Percentiles rank a stretch among this genome's conserved stretches.
Conservation (phyloP, 2,888 invertebrate species). For the Amphipoea oculea region DNA sequence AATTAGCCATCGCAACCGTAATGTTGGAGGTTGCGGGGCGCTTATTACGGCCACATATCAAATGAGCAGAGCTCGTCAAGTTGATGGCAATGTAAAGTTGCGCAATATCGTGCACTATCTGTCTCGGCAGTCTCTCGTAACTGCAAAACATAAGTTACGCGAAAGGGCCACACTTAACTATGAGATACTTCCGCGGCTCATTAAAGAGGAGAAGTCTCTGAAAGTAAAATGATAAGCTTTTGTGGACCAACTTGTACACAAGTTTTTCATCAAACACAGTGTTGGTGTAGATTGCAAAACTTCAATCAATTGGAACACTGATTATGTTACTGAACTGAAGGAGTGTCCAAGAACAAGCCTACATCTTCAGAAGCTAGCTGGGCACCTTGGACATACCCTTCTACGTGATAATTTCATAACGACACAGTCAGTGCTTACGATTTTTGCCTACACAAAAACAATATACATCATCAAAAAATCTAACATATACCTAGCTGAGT, state of each 20-base stretch:
- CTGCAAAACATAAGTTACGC: slow-evolving; percentile 34
- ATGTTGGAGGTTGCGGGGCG: slow-evolving; percentile 22
- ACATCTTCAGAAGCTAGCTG: background rate
- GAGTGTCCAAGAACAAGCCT: background rate
- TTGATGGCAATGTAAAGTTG: slow-evolving; percentile 44
- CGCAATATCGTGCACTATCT: slow-evolving; percentile 37
- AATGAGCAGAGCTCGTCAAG: slow-evolving; percentile 28
- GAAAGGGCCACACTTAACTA: slow-evolving; percentile 21
- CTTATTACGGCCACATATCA: slow-evolving; percentile 46
- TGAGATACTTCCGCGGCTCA: slow-evolving; percentile 23
- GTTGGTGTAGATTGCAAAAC: background rate
- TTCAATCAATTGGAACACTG: background rate
- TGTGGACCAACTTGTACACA: background rate
- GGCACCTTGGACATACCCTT: background rate
- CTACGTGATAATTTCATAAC: background rate
- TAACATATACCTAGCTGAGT: slow-evolving; percentile 9
- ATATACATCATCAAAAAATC: slow-evolving; percentile 28
- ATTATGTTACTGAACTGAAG: background rate
- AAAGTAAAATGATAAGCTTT: slow-evolving; percentile 19
- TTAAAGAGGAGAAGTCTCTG: slow-evolving; percentile 9
- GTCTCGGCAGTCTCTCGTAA: slow-evolving; percentile 17
- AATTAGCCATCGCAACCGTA: slow-evolving; percentile 32
- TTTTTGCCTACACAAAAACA: slow-evolving; percentile 20
- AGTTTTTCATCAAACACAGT: background rate
- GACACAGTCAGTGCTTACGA: background rate